Base-by-base conservation (phyloP, 2,888 invertebrate genomes). In the Perdita meconis region DNA sequence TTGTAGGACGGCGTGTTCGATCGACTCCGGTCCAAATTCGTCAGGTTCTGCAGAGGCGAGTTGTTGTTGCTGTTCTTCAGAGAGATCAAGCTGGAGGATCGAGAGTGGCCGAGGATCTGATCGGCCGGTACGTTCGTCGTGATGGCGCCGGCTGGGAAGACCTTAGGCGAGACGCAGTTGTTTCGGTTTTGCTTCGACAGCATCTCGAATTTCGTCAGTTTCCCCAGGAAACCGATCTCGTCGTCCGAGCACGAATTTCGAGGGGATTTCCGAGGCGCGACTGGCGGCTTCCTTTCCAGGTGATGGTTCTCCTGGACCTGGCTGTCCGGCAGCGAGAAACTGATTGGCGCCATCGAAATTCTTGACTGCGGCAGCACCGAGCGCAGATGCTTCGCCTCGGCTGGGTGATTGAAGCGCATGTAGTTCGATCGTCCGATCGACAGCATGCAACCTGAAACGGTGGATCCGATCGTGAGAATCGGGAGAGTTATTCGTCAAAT, bases 371-470 rank as follows among this genome's bases (percentile, higher is more conserved):
- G 96, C 79, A 97, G 93, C 4, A 96, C 96, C 0, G 97, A 96
- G 92, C 97, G 97, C 94, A 97, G 96, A 86, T 97, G 94, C 92
- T 96, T 95, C 3, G 97, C 97, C 91, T 98, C 97, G 64, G 96
- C 96, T 0, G 98, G 98, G 92, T 98, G 97, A 93, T 98, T 98
- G 94, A 97, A 98, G 50, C 98, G 96, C 92, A 98, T 95, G 93
- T 97, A 97, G 93, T 97, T 97, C 63, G 98, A 97, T 60, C 97
- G 95, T 34, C 98, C 98, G 86, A 98, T 96, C 63, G 97, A 97
- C 81, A 98, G 93, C 97, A 97, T 98, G 90, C 97, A 97, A 88
- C 97, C 97, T 97, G 94, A 0, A 78, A 80, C 12, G 22, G 16
- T 22, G 8, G 19, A 65, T 36, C 26, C 10, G 0, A 5, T 16